Percentiles rank a stretch among this genome's conserved stretches.
Evolutionary conservation across 2,797 vertebrate genomes (phyloP).

Genomic region (Alcedo quadribrachys): DNA sequence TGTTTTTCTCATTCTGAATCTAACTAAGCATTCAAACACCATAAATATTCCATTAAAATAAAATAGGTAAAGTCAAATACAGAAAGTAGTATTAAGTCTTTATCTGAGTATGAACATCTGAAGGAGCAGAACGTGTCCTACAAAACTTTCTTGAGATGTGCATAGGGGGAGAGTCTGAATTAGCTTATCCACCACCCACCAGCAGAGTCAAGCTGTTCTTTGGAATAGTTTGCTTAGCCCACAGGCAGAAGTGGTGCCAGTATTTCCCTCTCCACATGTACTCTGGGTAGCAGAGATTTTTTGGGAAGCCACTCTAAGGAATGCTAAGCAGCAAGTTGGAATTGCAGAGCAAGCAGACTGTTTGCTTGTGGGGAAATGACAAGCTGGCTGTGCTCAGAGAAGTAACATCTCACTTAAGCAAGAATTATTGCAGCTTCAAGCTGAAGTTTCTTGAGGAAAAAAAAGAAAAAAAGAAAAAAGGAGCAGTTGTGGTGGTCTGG

Average conservation of each 20-base stretch:
- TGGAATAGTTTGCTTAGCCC: not conserved
- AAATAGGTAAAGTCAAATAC: not conserved
- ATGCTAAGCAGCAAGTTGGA: not conserved
- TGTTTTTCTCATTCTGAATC: not conserved
- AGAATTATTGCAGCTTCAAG: constrained; percentile 42
- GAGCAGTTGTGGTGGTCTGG: not conserved
- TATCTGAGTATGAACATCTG: not conserved
- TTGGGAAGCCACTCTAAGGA: not conserved
- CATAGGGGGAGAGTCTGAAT: not conserved
- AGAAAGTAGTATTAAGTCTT: not conserved
- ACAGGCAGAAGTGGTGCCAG: not conserved
- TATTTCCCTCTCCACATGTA: not conserved
- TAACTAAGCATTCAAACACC: not conserved
- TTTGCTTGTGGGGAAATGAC: constrained; percentile 2
- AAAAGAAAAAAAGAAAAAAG: not conserved
- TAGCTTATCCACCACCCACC: not conserved
- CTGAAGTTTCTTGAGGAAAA: not conserved
- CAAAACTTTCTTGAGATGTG: not conserved
- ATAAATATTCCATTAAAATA: not conserved
- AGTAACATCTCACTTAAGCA: constrained; percentile 33
- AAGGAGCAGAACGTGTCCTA: not conserved
- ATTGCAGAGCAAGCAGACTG: constrained; percentile 11
- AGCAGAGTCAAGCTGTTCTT: not conserved
- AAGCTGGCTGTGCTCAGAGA: not conserved
- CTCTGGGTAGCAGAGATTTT: not conserved